phyloP scores from a whole-genome alignment of 2,888 invertebrate species.

The Zootermopsis nevadensis region DNA sequence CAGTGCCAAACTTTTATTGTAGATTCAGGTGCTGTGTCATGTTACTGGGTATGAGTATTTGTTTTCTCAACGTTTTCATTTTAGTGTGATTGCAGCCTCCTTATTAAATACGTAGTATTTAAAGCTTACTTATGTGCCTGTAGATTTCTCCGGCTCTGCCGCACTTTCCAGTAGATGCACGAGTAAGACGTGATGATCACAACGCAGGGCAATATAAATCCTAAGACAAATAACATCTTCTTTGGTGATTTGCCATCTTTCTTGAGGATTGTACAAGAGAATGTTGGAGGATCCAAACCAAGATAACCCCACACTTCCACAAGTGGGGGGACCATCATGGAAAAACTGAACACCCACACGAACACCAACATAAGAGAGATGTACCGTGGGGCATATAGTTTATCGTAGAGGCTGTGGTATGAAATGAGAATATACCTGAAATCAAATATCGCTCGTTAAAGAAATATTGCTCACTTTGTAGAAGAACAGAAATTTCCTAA shows the following conservation, averaged over 20 bases:
- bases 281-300: slow-evolving; percentile 82
- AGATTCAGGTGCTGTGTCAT: no score
- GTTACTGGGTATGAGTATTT: no score
- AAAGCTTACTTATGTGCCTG: slow-evolving; percentile 75
- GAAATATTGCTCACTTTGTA: not conserved
- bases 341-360: slow-evolving; percentile 83
- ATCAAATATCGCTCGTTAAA: slow-evolving; percentile 54
- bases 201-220: slow-evolving; percentile 84
- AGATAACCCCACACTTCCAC: slow-evolving; percentile 87
- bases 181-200: slow-evolving; percentile 88
- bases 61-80: no score
- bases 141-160: slow-evolving; percentile 78
- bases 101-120: no score
- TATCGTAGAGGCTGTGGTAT: slow-evolving; percentile 81
- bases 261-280: slow-evolving; percentile 88
- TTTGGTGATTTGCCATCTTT: slow-evolving; percentile 84
- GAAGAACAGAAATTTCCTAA: no score
- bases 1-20: no score
- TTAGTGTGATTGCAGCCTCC: no score
- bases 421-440: slow-evolving; percentile 87
- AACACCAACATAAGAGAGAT: slow-evolving; percentile 82
- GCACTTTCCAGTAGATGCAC: slow-evolving; percentile 85
- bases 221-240: slow-evolving; percentile 84
- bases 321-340: slow-evolving; percentile 81
- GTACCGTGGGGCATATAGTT: slow-evolving; percentile 78